phyloP scores from a whole-genome alignment of 2,888 invertebrate genomes.

The Mesopsocus fuscifrons region DNA sequence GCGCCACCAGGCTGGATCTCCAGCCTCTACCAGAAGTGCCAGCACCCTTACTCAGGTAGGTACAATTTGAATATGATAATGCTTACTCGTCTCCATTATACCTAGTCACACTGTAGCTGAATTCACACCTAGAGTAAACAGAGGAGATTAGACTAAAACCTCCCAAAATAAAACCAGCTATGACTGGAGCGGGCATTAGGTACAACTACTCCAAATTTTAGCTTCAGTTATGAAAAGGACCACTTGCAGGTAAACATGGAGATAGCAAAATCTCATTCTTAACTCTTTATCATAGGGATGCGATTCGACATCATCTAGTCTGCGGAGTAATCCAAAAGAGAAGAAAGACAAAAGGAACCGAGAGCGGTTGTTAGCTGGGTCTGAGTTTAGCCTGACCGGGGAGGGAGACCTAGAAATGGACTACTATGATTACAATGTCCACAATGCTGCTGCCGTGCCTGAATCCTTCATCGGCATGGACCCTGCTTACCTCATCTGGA shows the following conservation, averaged over 20 bases:
- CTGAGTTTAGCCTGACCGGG: constrained; percentile 56
- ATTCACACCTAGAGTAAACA: too few species aligned
- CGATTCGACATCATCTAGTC: constrained; percentile 49
- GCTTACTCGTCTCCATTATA: too few species aligned
- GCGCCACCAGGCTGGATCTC: background rate
- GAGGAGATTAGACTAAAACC: too few species aligned
- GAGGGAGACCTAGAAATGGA: constrained; percentile 66
- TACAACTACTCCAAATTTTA: too few species aligned
- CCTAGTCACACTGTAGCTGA: too few species aligned
- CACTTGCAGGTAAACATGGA: too few species aligned
- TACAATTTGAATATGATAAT: too few species aligned
- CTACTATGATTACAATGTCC: constrained; percentile 77
- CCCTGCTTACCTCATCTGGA: constrained; percentile 73
- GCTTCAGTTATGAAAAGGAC: too few species aligned
- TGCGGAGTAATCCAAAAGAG: constrained; percentile 46
- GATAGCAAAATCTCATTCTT: too few species aligned
- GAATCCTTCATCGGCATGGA: constrained; percentile 80
- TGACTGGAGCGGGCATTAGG: too few species aligned
- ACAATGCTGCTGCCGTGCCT: constrained; percentile 62
- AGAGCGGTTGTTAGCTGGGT: constrained; percentile 43
- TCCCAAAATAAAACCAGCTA: too few species aligned
- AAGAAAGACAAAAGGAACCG: constrained; percentile 62
- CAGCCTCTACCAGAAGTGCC: constrained; percentile 5
- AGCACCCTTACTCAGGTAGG: background rate
- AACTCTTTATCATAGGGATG: too few species aligned